These are phyloP conservation scores for Cephus cinctus DNA, from an alignment of 1,140 invertebrate species.

Conservation along the genomic window DNA sequence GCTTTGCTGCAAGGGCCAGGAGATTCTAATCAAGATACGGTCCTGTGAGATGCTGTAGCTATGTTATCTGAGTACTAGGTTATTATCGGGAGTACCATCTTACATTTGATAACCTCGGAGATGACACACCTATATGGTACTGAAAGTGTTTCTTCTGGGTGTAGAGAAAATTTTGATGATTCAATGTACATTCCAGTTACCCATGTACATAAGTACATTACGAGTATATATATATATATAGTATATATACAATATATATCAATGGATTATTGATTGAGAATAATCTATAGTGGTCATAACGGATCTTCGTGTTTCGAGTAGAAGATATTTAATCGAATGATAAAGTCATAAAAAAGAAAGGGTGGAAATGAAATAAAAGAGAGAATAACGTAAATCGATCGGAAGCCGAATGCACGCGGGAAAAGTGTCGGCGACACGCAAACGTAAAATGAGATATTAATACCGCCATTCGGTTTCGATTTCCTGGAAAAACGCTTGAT, in stretches of 20 bases:
- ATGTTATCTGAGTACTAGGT: constrained; percentile 29
- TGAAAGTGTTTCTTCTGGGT: too few species aligned
- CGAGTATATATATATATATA: too few species aligned
- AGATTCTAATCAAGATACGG: constrained; percentile 41
- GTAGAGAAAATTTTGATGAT: too few species aligned
- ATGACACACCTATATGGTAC: too few species aligned
- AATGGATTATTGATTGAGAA: too few species aligned
- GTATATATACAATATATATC: too few species aligned
- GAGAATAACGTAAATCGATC: constrained; percentile 46
- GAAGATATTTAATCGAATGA: too few species aligned
- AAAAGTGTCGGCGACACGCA: constrained; percentile 46
- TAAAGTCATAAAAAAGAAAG: too few species aligned
- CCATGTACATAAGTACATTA: too few species aligned
- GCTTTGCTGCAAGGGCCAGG: neutral
- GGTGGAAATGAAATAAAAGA: neutral
- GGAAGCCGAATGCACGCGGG: constrained; percentile 34
- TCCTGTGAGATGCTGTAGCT: constrained; percentile 28
- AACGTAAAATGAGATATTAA: constrained; percentile 55
- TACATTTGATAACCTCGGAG: constrained; percentile 33
- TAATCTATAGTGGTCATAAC: too few species aligned
- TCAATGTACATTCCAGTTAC: too few species aligned
- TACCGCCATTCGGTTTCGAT: constrained; percentile 54
- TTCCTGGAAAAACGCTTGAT: constrained; percentile 54
- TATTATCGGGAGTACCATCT: constrained; percentile 37
- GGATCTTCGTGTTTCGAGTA: too few species aligned